Evolutionary conservation across 2,888 invertebrate genomes (phyloP).

Genomic region (Meteorus colon): DNA sequence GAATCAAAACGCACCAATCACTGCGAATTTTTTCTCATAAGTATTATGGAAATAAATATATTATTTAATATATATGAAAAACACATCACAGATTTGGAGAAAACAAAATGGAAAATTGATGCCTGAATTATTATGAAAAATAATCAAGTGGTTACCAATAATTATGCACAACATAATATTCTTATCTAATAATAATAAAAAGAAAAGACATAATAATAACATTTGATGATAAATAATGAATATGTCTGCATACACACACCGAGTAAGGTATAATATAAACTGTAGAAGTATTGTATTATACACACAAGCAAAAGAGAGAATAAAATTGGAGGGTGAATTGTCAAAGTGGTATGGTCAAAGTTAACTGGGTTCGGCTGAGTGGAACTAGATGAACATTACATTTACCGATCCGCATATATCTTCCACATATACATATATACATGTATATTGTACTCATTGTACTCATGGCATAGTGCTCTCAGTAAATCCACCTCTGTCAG

Average conservation of each 20-base stretch:
- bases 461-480: background rate
- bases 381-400: slow-evolving; percentile 36
- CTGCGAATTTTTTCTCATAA: too few relatives aligned
- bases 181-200: too few relatives aligned
- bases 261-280: background rate
- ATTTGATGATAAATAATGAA: background rate
- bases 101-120: too few relatives aligned
- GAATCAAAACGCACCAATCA: too few relatives aligned
- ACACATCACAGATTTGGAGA: too few relatives aligned
- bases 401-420: slow-evolving; percentile 27
- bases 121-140: too few relatives aligned
- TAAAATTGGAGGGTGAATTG: slow-evolving; percentile 42
- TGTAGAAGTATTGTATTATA: background rate
- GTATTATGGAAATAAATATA: too few relatives aligned
- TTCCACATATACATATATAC: slow-evolving; percentile 6
- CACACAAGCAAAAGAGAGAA: slow-evolving; percentile 17
- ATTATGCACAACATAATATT: too few relatives aligned
- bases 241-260: background rate
- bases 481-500: slow-evolving; percentile 6
- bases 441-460: background rate
- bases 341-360: slow-evolving; percentile 44
- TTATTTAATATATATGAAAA: too few relatives aligned
- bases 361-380: slow-evolving; percentile 40
- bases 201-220: background rate
- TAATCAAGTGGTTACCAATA: too few relatives aligned